phyloP scores from a whole-genome alignment of 2,888 invertebrate species.

The Crematogaster levior region DNA sequence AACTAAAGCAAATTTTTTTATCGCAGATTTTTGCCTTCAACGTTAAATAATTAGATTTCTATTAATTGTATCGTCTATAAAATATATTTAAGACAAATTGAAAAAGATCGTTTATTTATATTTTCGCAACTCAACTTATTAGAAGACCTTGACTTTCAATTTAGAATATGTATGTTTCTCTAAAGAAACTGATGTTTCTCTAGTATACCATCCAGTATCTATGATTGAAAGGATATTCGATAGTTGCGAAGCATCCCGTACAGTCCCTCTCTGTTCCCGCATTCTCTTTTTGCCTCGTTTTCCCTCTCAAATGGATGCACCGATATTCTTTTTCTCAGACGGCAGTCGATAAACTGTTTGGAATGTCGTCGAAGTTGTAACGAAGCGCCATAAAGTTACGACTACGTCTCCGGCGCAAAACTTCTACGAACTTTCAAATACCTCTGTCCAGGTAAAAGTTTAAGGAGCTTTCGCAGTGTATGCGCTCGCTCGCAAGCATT shows the following conservation, averaged over 20 bases:
- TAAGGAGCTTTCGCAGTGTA: slow-evolving; percentile 56
- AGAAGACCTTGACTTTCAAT: neutral
- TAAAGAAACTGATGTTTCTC: neutral
- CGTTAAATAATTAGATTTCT: neutral
- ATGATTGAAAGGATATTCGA: neutral
- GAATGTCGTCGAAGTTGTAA: slow-evolving; percentile 58
- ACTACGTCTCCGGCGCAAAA: slow-evolving; percentile 49
- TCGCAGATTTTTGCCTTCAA: neutral
- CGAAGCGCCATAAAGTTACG: slow-evolving; percentile 55
- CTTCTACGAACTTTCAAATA: slow-evolving; percentile 61
- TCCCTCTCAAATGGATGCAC: slow-evolving; percentile 30
- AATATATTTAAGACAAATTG: neutral
- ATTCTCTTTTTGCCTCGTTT: neutral
- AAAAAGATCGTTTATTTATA: neutral
- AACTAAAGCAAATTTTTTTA: neutral
- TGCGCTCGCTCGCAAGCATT: neutral
- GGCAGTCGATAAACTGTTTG: slow-evolving; percentile 51
- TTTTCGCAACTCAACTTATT: neutral
- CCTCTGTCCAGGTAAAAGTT: slow-evolving; percentile 54
- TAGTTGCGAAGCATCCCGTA: neutral
- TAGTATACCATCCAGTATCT: neutral
- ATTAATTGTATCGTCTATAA: neutral
- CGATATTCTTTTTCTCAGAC: slow-evolving; percentile 36
- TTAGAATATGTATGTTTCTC: neutral
- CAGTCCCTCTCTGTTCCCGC: slow-evolving; percentile 8